Evolutionary conservation across 2,113 vertebrate genomes (phyloP).

Genomic region (Notarius quadriscutis): DNA sequence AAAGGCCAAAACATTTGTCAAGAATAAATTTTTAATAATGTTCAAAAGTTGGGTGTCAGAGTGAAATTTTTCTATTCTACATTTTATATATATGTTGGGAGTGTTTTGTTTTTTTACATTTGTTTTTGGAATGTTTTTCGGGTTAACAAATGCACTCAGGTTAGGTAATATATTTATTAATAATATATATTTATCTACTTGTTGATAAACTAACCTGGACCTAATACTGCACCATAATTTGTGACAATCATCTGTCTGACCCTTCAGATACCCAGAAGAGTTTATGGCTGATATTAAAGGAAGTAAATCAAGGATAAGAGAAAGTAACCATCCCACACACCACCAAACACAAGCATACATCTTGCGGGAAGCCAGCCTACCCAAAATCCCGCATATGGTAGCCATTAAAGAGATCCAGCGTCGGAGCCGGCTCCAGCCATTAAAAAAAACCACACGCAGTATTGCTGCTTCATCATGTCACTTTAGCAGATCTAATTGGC

Average conservation of each 20-base stretch:
- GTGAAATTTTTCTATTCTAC: no score
- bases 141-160: background rate
- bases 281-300: constrained; percentile 21
- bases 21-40: no score
- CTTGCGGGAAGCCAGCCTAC: constrained; percentile 48
- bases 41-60: no score
- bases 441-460: constrained; percentile 56
- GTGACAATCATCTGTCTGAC: background rate
- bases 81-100: no score
- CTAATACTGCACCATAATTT: background rate
- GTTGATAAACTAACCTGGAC: background rate
- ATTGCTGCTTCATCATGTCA: constrained; percentile 59
- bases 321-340: constrained; percentile 46
- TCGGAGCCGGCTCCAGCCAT: constrained; percentile 52
- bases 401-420: constrained; percentile 52
- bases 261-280: constrained; percentile 16
- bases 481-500: constrained; percentile 68
- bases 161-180: background rate
- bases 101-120: background rate
- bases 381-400: constrained; percentile 52
- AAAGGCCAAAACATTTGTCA: no score
- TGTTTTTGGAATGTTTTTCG: background rate
- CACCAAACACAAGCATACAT: constrained; percentile 48
- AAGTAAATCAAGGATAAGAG: constrained; percentile 40
- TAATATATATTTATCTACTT: background rate